Percentiles rank a stretch among this genome's conserved stretches.
Evolutionary conservation across 2,888 invertebrate species (phyloP).

Genomic region (Heterodera filipjevi): DNA sequence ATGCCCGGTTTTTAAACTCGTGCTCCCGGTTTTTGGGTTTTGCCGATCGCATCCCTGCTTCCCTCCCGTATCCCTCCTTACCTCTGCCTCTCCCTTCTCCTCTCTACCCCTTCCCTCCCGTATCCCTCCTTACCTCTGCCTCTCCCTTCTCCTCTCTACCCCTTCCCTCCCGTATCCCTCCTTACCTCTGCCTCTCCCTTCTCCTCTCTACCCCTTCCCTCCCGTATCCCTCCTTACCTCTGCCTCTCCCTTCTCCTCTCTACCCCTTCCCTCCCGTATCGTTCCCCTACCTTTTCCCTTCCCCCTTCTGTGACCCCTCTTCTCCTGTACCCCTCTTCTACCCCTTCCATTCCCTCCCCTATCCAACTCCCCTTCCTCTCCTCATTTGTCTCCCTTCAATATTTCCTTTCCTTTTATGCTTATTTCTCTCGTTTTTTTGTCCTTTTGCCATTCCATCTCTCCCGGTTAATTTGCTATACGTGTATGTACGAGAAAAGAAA

Average conservation of each 20-base stretch:
- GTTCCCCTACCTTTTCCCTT: background rate
- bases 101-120: too few relatives aligned
- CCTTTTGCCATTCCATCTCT: constrained; percentile 10
- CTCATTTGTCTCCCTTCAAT: background rate
- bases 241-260: background rate
- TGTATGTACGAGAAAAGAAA: background rate
- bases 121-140: too few relatives aligned
- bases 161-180: too few relatives aligned
- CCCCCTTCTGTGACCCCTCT: background rate
- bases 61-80: too few relatives aligned
- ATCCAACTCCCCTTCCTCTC: background rate
- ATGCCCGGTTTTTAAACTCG: too few relatives aligned
- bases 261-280: constrained; percentile 17
- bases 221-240: too few relatives aligned
- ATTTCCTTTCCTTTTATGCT: background rate
- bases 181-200: too few relatives aligned
- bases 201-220: too few relatives aligned
- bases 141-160: too few relatives aligned
- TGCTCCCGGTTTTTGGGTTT: too few relatives aligned
- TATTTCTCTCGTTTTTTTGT: background rate
- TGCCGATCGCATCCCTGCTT: too few relatives aligned
- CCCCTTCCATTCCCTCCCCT: background rate
- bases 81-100: too few relatives aligned
- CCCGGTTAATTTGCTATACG: constrained; percentile 1
- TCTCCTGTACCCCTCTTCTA: background rate